Conservation (phyloP, 2,888 invertebrate species). For the Mesorhabditis sp. region DNA sequence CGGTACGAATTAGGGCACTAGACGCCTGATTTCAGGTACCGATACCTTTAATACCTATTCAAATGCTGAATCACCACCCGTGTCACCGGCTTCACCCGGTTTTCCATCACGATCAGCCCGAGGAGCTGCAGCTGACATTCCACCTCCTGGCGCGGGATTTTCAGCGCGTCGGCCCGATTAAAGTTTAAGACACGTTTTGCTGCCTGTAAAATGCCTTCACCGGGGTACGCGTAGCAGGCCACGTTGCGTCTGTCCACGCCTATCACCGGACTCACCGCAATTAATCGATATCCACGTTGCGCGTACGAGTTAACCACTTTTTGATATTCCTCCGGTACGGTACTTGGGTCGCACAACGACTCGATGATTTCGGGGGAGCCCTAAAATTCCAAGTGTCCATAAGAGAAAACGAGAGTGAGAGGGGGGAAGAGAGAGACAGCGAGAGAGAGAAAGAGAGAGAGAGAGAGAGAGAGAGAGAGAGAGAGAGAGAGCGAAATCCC, state of each 20-base stretch:
- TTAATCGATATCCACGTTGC: constrained; percentile 60
- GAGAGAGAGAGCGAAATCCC: too few relatives aligned
- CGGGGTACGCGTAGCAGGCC: too few relatives aligned
- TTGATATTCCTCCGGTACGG: constrained; percentile 63
- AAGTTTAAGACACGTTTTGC: constrained; percentile 60
- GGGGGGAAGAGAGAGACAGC: too few relatives aligned
- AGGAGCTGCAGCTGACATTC: constrained; percentile 69
- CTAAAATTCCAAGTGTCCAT: constrained; percentile 55
- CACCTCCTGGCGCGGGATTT: constrained; percentile 32
- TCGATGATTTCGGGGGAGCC: constrained; percentile 54
- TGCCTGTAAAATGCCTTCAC: neutral
- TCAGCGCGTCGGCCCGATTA: constrained; percentile 56
- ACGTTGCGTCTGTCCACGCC: too few relatives aligned
- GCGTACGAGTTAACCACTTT: constrained; percentile 62
- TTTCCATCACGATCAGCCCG: constrained; percentile 89
- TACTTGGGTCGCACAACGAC: constrained; percentile 61
- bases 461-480: constrained; percentile 10
- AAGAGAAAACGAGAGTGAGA: too few relatives aligned
- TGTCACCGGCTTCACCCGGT: constrained; percentile 70
- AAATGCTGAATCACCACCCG: constrained; percentile 59
- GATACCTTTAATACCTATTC: constrained; percentile 23
- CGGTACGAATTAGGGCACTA: constrained; percentile 72
- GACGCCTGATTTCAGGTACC: neutral
- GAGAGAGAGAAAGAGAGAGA: constrained; percentile 45
- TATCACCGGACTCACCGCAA: constrained; percentile 63